phyloP scores from a whole-genome alignment of 2,888 invertebrate genomes.

The Xiphydria camelus region DNA sequence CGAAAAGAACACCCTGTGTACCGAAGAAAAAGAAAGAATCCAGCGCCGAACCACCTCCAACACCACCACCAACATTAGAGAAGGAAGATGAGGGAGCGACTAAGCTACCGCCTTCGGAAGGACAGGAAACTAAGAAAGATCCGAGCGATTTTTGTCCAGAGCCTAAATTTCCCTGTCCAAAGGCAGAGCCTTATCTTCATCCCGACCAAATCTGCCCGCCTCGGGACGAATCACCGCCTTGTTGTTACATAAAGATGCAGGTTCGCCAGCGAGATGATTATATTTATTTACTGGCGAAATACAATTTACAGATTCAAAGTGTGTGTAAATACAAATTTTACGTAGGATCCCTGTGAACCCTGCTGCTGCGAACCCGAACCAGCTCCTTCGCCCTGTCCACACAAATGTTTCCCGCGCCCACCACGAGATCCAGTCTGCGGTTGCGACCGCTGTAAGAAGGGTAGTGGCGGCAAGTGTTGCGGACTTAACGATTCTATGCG shows the following conservation, averaged over 20 bases:
- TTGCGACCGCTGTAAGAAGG: conserved; percentile 30
- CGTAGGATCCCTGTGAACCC: conserved; percentile 32
- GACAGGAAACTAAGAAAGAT: no score
- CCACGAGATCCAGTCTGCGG: conserved; percentile 24
- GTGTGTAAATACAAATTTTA: no score
- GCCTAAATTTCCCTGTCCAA: not conserved
- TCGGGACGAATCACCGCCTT: not conserved
- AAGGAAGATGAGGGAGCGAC: no score
- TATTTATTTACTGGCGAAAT: not conserved
- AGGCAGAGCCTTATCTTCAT: not conserved
- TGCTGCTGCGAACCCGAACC: conserved; percentile 26
- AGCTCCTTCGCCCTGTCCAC: conserved; percentile 23
- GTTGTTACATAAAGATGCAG: conserved; percentile 35
- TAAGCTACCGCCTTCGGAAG: no score
- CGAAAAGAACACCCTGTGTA: no score
- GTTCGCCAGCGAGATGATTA: conserved; percentile 21
- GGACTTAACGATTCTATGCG: no score
- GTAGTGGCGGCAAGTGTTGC: conserved; percentile 23
- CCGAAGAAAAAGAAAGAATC: no score
- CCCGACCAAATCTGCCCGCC: conserved; percentile 18
- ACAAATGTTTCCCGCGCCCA: conserved; percentile 13
- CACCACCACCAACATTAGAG: no score
- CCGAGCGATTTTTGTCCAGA: no score
- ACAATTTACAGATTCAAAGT: not conserved
- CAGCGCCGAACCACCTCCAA: no score